Base-by-base conservation (phyloP, 2,888 invertebrate genomes). In the Chrysolina oricalcia region DNA sequence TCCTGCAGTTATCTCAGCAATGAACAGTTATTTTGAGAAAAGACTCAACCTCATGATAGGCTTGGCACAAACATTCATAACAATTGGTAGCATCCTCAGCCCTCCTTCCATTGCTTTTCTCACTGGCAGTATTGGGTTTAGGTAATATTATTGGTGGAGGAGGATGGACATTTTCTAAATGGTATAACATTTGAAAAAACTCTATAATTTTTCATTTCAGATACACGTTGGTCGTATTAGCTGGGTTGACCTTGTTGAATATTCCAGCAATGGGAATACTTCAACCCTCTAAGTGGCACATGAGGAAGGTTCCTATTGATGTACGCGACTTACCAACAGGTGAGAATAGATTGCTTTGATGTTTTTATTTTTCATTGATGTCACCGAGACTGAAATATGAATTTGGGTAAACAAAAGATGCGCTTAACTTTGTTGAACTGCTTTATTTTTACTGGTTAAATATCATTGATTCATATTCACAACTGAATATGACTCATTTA, bases 1-100 rank as follows among this genome's bases (percentile, higher is more conserved):
- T 76, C 94, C 95, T 48, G 91, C 94, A 3, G 91, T 92, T 63
- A 94, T 93, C 80, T 93, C 94, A 1, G 92, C 93, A 8, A 94
- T 95, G 82, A 95, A 95, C 82, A 91, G 92, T 77, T 95, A 94
- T 83, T 95, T 95, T 83, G 91, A 93, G 0, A 91, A 92, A 82
- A 93, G 91, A 83, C 90, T 94, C 8, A 92, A 93, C 0, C 90
- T 93, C 70, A 93, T 94, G 90, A 95, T 94, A 93, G 93, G 94
- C 73, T 90, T 93, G 13, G 92, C 93, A n/a, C 95, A 95, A 86
- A 91, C 93, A 0, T 87, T 94, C 78, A 92, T 94, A 81, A 94
- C 93, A 10, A 85, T 93, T 56, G 93, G 93, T 0, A 91, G 92
- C 9, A 95, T 95, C 83, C 89, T 92, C 0, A 94, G 93, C 84